phyloP scores from a whole-genome alignment of 2,113 vertebrate genomes.

The Chinchilla lanigera region DNA sequence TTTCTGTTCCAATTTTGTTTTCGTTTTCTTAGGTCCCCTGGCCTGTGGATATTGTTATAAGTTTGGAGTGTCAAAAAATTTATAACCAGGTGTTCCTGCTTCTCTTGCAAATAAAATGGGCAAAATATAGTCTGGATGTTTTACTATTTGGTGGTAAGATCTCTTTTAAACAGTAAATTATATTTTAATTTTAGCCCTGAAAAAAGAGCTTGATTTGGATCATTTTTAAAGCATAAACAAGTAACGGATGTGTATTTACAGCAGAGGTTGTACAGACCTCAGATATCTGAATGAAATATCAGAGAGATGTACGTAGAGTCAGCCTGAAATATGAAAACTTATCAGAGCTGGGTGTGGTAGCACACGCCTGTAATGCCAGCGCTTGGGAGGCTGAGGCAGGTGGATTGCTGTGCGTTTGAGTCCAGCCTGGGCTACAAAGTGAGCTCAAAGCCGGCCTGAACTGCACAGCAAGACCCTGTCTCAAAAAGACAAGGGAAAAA shows the following conservation, averaged over 20 bases:
- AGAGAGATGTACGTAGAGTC: not conserved
- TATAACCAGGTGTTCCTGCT: constrained; percentile 99
- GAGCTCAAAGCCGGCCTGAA: no score
- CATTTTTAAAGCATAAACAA: not conserved
- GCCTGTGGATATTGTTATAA: constrained; percentile 99
- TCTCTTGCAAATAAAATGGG: constrained; percentile 98
- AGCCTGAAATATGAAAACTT: not conserved
- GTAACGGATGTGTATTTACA: not conserved
- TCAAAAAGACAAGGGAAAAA: no score
- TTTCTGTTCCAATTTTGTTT: constrained; percentile 5
- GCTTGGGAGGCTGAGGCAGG: no score
- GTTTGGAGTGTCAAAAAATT: constrained; percentile 98
- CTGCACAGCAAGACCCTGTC: no score
- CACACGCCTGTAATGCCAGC: no score
- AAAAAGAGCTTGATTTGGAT: not conserved
- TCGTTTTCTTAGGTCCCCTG: constrained; percentile 93
- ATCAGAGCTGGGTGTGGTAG: no score
- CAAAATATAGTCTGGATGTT: constrained; percentile 98
- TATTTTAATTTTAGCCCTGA: constrained; percentile 25
- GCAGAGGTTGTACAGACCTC: not conserved
- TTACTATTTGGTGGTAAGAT: constrained; percentile 95
- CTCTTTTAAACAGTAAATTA: constrained; percentile 44
- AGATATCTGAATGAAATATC: not conserved
- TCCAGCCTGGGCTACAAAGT: no score
- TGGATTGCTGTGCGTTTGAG: no score